A percentile compares a stretch with the other conserved stretches of the same genome.
Evolutionary conservation across 2,797 vertebrate genomes (phyloP).

Genomic region (Scleropages formosus): DNA sequence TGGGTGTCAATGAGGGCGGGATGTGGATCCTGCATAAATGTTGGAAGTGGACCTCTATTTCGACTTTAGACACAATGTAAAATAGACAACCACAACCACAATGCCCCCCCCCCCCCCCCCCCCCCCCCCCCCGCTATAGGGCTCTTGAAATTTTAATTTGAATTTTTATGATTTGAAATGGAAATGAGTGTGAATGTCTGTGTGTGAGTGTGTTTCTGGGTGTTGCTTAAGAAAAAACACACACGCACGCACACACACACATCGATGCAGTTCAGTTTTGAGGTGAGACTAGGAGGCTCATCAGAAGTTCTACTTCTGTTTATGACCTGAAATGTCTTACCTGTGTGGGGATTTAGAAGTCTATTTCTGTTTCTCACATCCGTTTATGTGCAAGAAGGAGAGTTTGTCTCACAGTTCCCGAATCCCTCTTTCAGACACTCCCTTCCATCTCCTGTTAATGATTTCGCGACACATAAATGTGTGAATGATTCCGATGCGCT

Average conservation of each 20-base stretch:
- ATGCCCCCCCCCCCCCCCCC: too few species aligned
- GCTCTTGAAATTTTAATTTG: background rate
- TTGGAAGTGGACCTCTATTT: background rate
- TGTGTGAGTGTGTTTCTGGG: background rate
- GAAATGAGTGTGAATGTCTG: background rate
- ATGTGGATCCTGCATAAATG: background rate
- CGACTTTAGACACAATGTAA: background rate
- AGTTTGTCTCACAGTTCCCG: background rate
- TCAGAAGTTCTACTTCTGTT: background rate
- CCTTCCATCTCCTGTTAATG: conserved; percentile 30
- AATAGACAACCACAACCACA: background rate
- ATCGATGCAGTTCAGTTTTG: background rate
- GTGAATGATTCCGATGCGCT: conserved; percentile 11
- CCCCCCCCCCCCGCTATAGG: background rate
- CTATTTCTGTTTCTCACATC: conserved; percentile 9
- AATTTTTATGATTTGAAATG: background rate
- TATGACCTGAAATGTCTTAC: conserved; percentile 2
- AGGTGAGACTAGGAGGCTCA: background rate
- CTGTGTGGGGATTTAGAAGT: background rate
- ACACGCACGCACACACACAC: background rate
- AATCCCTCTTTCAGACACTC: background rate
- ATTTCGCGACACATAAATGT: conserved; percentile 26
- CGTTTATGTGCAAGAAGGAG: background rate
- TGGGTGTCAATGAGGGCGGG: background rate
- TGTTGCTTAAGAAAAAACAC: too few species aligned